A percentile compares a stretch with the other conserved stretches of the same genome.
phyloP scores from a whole-genome alignment of 1,140 invertebrate species.

The Psix sp. region DNA sequence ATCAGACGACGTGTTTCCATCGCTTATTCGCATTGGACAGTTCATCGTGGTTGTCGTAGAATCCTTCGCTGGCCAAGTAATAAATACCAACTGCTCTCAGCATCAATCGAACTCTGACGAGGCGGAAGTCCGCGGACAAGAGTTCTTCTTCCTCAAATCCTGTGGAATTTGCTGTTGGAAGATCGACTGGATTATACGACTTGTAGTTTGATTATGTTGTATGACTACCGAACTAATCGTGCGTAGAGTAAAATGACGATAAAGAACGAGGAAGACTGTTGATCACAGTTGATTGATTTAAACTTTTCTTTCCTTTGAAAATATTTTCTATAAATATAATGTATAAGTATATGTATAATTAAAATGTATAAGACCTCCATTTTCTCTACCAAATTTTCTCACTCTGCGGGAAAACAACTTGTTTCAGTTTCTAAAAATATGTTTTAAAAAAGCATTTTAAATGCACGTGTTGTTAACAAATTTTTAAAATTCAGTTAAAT shows the following conservation, averaged over 20 bases:
- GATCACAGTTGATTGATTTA: too few species aligned
- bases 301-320: too few species aligned
- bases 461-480: too few species aligned
- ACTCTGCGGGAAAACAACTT: too few species aligned
- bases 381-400: too few species aligned
- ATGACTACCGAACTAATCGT: slow-evolving; percentile 15
- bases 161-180: slow-evolving; percentile 30
- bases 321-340: too few species aligned
- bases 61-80: slow-evolving; percentile 65
- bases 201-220: slow-evolving; percentile 35
- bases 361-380: too few species aligned
- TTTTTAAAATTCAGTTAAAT: too few species aligned
- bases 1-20: slow-evolving; percentile 44
- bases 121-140: slow-evolving; percentile 62
- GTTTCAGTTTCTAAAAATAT: too few species aligned
- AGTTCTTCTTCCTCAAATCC: slow-evolving; percentile 62
- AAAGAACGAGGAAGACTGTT: too few species aligned
- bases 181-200: slow-evolving; percentile 56
- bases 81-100: slow-evolving; percentile 67
- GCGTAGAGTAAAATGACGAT: slow-evolving; percentile 4
- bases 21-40: slow-evolving; percentile 27
- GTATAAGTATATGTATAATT: too few species aligned
- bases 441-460: too few species aligned
- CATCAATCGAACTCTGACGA: slow-evolving; percentile 68
- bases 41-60: slow-evolving; percentile 47